Evolutionary conservation across 2,797 vertebrate genomes (phyloP).

Genomic region (Tauraco hartlaubi): DNA sequence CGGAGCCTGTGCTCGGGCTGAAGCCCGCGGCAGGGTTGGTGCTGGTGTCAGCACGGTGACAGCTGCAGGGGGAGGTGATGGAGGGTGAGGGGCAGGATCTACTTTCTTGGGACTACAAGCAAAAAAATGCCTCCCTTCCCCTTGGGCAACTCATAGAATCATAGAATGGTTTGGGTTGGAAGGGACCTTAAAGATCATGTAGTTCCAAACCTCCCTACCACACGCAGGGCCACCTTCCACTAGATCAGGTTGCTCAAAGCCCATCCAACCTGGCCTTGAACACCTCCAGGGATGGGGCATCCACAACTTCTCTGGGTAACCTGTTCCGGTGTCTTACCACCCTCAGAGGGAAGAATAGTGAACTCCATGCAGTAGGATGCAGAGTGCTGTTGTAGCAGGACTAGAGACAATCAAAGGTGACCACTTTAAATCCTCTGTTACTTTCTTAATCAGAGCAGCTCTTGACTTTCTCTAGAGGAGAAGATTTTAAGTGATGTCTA

Average conservation of each 20-base stretch:
- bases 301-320: too few relatives aligned
- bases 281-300: too few relatives aligned
- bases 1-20: not conserved
- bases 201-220: too few relatives aligned
- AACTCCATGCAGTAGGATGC: not conserved
- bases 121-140: not conserved
- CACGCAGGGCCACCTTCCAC: too few relatives aligned
- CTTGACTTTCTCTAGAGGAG: not conserved
- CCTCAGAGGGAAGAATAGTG: too few relatives aligned
- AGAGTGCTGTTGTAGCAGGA: not conserved
- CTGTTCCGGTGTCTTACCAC: too few relatives aligned
- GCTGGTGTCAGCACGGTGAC: fast-evolving
- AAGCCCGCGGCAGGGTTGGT: fast-evolving
- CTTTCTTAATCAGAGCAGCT: not conserved
- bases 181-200: too few relatives aligned
- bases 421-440: not conserved
- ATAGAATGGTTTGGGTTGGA: too few relatives aligned
- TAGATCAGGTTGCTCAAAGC: too few relatives aligned
- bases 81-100: not conserved
- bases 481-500: not conserved
- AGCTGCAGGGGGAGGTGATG: fast-evolving
- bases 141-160: too few relatives aligned
- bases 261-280: too few relatives aligned
- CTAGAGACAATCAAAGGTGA: not conserved
- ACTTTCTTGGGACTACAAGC: not conserved